These are phyloP conservation scores for Belgica antarctica DNA, from an alignment of 2,888 invertebrate species.

Conservation along the genomic window DNA sequence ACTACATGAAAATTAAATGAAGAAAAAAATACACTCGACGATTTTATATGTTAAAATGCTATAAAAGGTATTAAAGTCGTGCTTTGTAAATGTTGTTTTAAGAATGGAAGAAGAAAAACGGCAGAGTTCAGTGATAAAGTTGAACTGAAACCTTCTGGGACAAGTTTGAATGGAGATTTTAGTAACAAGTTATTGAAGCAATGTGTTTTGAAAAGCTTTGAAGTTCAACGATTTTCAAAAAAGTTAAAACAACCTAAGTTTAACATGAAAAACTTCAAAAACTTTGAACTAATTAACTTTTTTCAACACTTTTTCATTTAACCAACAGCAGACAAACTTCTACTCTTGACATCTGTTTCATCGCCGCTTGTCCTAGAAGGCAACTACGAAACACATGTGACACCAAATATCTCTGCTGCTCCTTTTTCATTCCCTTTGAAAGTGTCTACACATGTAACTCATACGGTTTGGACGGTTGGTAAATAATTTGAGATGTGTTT, in stretches of 20 bases:
- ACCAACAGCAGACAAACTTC: too few relatives aligned
- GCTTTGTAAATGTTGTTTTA: neutral
- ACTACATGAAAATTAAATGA: conserved; percentile 5
- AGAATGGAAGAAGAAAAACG: neutral
- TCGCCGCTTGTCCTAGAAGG: too few relatives aligned
- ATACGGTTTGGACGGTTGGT: neutral
- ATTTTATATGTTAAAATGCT: conserved; percentile 14
- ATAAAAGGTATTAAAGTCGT: conserved; percentile 36
- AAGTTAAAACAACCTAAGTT: too few relatives aligned
- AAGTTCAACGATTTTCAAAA: too few relatives aligned
- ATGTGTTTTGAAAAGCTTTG: too few relatives aligned
- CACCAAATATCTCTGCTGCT: conserved; percentile 11
- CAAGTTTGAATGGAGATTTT: too few relatives aligned
- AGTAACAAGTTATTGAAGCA: too few relatives aligned
- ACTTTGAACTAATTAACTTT: too few relatives aligned
- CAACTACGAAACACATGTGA: conserved; percentile 43
- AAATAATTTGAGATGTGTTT: neutral
- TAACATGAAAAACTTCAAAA: too few relatives aligned
- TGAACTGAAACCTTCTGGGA: too few relatives aligned
- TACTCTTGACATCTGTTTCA: too few relatives aligned
- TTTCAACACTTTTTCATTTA: too few relatives aligned
- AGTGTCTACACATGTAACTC: conserved; percentile 33
- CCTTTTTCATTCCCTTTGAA: conserved; percentile 8
- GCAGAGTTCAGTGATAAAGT: conserved; percentile 34
- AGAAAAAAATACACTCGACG: neutral